Evolutionary conservation across 2,113 vertebrate genomes (phyloP), one percentile per base, ranked within the genome.

Genomic region (Bostrychus sinensis): DNA sequence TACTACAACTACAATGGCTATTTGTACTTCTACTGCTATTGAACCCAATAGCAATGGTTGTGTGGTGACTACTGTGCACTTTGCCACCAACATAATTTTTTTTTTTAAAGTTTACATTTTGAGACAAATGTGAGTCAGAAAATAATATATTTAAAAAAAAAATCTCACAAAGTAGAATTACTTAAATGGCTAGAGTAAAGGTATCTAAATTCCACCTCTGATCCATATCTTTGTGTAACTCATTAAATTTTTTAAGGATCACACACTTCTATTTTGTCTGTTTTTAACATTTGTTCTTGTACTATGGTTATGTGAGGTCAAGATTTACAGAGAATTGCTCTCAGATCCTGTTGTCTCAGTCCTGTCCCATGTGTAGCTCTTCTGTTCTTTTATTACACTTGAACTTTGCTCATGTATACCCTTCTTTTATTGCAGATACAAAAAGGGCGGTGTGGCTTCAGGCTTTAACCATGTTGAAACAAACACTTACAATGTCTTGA

Each of bases 381-480:
- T 2, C 16, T 48, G 22, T 12, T 48, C 45, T 53, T 84, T 87
- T 78, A 82, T 71, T 55, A 17, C 71, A 48, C 12, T 62, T 85
- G 86, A 64, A 75, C 86, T 87, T 85, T 83, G 77, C 20, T 64
- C 14, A 55, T 28, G 32, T 66, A 28, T 41, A 25, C 56, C 4
- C 5, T 53, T 13, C 22, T 70, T 55, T 77, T 58, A 76, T 51
- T 57, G 56, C 90, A 97, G 95, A 79, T 96, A 96, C 86, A 97
- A 97, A 88, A 96, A 94, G 73, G 95, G 95, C 3, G 95, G 95
- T 4, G 88, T 93, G 57, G 93, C 92, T 16, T 97, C 95, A 0
- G 95, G 95, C 17, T 96, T 97, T 74, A 87, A 92, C 53, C 95
- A 97, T 0, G 90, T 97, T 34, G 94, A 96, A 77, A 93, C 93